Conservation (phyloP, 2,888 invertebrate species). For the Chrysomela aeneicollis region DNA sequence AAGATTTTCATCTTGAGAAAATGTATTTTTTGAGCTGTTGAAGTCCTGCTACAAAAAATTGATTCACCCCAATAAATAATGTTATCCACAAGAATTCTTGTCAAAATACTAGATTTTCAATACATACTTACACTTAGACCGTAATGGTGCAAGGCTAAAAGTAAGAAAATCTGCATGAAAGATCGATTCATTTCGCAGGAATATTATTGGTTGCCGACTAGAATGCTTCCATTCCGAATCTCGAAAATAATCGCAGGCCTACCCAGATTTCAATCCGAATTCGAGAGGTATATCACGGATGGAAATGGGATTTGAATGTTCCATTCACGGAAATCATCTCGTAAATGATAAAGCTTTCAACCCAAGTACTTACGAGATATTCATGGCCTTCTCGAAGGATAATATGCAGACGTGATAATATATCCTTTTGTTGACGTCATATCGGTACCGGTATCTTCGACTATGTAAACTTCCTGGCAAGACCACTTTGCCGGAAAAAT, state of each 20-base stretch:
- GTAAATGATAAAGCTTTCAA: slow-evolving; percentile 45
- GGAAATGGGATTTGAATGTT: slow-evolving; percentile 46
- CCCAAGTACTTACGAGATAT: slow-evolving; percentile 39
- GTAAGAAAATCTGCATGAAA: not conserved
- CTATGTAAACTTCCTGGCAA: not conserved
- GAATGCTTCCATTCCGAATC: slow-evolving; percentile 11
- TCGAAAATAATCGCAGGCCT: slow-evolving; percentile 24
- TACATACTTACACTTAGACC: too few relatives aligned
- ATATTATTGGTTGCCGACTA: slow-evolving; percentile 9
- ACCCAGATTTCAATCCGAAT: slow-evolving; percentile 33
- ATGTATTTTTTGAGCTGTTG: too few relatives aligned
- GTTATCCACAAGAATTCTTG: too few relatives aligned
- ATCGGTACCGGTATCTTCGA: not conserved
- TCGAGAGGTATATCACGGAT: slow-evolving; percentile 38
- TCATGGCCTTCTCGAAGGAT: slow-evolving; percentile 38
- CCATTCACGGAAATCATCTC: slow-evolving; percentile 43
- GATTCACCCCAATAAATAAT: too few relatives aligned
- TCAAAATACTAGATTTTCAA: too few relatives aligned
- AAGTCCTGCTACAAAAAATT: too few relatives aligned
- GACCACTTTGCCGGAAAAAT: not conserved
- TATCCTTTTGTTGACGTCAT: slow-evolving; percentile 25
- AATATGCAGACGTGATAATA: slow-evolving; percentile 35
- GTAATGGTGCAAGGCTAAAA: too few relatives aligned
- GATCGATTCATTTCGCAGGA: not conserved
- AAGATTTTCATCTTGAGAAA: too few relatives aligned